These are phyloP conservation scores for Vollenhovia emeryi DNA, from an alignment of 1,140 invertebrate species.

Conservation along the genomic window DNA sequence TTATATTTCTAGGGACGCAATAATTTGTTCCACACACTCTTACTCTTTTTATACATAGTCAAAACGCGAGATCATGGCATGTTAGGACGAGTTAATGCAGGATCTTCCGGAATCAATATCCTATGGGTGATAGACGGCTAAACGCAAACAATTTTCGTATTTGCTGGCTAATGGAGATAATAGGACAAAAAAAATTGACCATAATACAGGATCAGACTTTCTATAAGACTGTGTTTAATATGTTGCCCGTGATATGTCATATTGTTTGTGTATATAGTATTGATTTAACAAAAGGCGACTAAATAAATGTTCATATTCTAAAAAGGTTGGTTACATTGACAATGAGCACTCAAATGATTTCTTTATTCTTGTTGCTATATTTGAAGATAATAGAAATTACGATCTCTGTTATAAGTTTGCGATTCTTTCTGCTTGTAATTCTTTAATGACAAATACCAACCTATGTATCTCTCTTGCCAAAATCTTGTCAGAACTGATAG, in stretches of 20 bases:
- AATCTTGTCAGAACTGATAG: constrained; percentile 44
- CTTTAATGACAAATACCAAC: not conserved
- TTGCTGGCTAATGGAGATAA: not conserved
- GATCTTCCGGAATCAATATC: constrained; percentile 92
- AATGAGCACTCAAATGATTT: constrained; percentile 47
- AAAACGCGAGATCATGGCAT: constrained; percentile 91
- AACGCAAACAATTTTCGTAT: not conserved
- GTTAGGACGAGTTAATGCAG: constrained; percentile 92
- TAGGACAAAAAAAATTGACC: not conserved
- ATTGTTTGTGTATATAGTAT: not conserved
- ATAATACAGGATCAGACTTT: not conserved
- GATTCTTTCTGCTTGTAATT: constrained; percentile 63
- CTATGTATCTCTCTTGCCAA: not conserved
- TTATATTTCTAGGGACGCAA: constrained; percentile 89
- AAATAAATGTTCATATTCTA: constrained; percentile 1
- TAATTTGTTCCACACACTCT: constrained; percentile 92
- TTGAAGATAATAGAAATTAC: constrained; percentile 77
- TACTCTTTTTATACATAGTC: constrained; percentile 92
- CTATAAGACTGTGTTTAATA: not conserved
- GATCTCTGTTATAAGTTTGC: constrained; percentile 56
- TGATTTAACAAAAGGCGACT: constrained; percentile 8
- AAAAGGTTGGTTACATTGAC: not conserved
- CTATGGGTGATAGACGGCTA: constrained; percentile 90
- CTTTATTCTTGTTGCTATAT: constrained; percentile 75
- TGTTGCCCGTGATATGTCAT: not conserved